Evolutionary conservation across 2,113 vertebrate genomes (phyloP), one percentile per base, ranked within the genome.

Genomic region (Catharus fuscescens): DNA sequence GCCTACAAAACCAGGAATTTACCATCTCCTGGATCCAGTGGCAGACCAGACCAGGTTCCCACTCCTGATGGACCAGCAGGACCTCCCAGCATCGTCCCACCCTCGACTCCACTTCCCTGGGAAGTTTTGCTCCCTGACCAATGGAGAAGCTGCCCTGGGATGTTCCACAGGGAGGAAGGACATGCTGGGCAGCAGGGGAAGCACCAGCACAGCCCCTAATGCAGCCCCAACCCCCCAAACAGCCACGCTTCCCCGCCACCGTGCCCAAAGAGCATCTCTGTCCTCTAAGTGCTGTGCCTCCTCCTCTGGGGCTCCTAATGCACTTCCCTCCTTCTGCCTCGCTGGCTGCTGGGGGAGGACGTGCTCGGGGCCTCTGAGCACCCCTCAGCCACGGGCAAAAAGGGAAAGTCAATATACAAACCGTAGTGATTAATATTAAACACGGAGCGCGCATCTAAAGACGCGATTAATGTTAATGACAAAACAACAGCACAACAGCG

Each of bases 271-370:
- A 91, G 42, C 86, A 52, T 65, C 76, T 32, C 88, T n/a, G 45
- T 93, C 64, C 82, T 94, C 69, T 92, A 93, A 96, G 92, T 94
- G 95, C 90, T 7, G 9, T 62, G 18, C 24, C 3, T 14, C 72
- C 48, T 64, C 45, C 96, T 86, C 92, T 52, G 56, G 96, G 94
- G 76, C 42, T 92, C 80, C 91, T 95, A 95, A 94, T 96, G 92
- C 88, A 90, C 88, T 92, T 93, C 9, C 1, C 71, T 95, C 54
- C 88, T 97, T 96, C 96, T 91, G 83, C 92, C 72, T 95, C 60
- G 0, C 76, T 92, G 88, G n/a, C 69, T 93, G 88, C 76, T 1
- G 4, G 72, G 52, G 18, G 54, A 56, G 76, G 80, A 89, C 0
- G 7, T 0, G n/a, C 79, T 34, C 2, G 4, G 94, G 56, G 92